A percentile compares a stretch with the other conserved stretches of the same genome.
phyloP scores from a whole-genome alignment of 2,888 invertebrate species.

The Drosophila mayaguana region DNA sequence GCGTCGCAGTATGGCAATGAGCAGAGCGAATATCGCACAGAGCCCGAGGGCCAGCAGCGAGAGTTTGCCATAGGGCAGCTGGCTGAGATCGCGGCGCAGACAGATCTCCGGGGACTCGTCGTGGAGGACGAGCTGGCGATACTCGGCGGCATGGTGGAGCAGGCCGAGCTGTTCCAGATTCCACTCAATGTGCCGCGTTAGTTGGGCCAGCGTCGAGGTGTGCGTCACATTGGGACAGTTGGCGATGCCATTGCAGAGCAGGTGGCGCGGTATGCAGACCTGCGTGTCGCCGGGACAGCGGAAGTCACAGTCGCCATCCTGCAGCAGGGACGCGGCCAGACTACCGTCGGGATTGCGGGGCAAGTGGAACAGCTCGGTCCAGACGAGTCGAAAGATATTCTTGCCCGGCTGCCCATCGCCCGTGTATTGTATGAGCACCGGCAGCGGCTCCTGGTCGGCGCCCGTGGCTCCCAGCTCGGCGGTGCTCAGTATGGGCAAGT shows the following conservation, averaged over 20 bases:
- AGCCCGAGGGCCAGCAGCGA: slow-evolving; percentile 82
- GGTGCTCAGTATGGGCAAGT: slow-evolving; percentile 92
- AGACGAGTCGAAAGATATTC: slow-evolving; percentile 94
- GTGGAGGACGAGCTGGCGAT: slow-evolving; percentile 87
- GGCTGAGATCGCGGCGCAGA: slow-evolving; percentile 86
- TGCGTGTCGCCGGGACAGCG: slow-evolving; percentile 94
- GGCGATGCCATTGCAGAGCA: slow-evolving; percentile 94
- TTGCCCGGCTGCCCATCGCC: slow-evolving; percentile 92
- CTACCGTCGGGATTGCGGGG: slow-evolving; percentile 93
- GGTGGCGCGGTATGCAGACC: slow-evolving; percentile 92
- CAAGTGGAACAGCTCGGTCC: slow-evolving; percentile 95
- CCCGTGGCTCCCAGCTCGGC: slow-evolving; percentile 89
- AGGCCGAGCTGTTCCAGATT: slow-evolving; percentile 87
- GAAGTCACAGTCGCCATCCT: slow-evolving; percentile 92
- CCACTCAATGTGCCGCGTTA: slow-evolving; percentile 87
- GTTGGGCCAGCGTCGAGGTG: slow-evolving; percentile 84
- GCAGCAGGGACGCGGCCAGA: slow-evolving; percentile 91
- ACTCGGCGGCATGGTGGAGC: slow-evolving; percentile 86
- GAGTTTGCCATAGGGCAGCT: slow-evolving; percentile 82
- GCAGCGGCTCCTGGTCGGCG: slow-evolving; percentile 88
- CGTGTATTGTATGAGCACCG: slow-evolving; percentile 90
- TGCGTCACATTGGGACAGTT: slow-evolving; percentile 93
- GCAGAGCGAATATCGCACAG: slow-evolving; percentile 81
- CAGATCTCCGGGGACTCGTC: slow-evolving; percentile 93
- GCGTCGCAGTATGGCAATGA: slow-evolving; percentile 83